Percentiles rank a stretch among this genome's conserved stretches.
Evolutionary conservation across 2,113 vertebrate species (phyloP).

Genomic region (Raphicerus campestris): DNA sequence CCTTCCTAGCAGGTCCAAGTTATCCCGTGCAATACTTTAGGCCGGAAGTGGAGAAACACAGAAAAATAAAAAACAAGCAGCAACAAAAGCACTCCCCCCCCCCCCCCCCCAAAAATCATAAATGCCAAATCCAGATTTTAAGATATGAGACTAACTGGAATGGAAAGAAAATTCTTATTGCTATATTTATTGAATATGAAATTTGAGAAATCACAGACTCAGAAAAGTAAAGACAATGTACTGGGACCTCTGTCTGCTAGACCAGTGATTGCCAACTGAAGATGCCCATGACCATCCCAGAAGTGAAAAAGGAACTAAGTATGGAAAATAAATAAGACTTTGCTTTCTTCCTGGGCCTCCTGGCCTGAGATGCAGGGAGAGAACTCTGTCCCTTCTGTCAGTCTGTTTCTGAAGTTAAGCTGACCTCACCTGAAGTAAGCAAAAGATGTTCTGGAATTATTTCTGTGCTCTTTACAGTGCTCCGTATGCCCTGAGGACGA

Average conservation of each 20-base stretch:
- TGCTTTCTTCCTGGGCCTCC: not conserved
- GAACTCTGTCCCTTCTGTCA: not conserved
- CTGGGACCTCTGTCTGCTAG: not conserved
- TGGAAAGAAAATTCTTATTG: not conserved
- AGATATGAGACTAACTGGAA: not conserved
- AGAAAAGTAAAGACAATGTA: not conserved
- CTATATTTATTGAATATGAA: not conserved
- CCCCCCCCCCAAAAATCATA: fast-evolving
- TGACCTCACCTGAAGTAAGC: not conserved
- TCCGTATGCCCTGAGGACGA: not conserved
- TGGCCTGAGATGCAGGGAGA: not conserved
- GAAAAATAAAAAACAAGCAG: not conserved
- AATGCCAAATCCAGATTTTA: not conserved
- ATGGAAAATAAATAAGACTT: not conserved
- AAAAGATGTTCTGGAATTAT: not conserved
- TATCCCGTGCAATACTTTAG: not conserved
- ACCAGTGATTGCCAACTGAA: not conserved
- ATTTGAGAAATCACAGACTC: not conserved
- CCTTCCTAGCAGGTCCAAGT: not conserved
- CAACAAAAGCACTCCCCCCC: not conserved
- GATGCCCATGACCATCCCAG: not conserved
- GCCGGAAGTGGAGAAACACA: not conserved
- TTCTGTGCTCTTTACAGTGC: not conserved
- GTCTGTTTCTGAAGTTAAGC: not conserved
- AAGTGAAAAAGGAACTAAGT: not conserved